Base-by-base conservation (phyloP, 64 coral and sea anemone genomes). In the Dendrophyllia cribrosa region DNA sequence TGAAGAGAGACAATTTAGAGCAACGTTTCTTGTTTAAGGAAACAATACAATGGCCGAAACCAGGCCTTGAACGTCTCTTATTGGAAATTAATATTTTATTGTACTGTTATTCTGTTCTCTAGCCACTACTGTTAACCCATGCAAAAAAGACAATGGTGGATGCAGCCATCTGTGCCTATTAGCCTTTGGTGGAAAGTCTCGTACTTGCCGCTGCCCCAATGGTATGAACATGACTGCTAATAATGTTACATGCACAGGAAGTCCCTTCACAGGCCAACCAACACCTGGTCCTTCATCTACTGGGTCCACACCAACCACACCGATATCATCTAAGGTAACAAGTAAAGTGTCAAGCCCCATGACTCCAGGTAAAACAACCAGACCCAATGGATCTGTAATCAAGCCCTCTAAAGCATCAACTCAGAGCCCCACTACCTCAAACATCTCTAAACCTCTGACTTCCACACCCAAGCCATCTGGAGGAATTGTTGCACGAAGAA, bases 81-180 rank as follows among this genome's bases (percentile, higher is more conserved):
- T 34, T 34, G 34, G 53, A 9, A 56, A 56, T 12, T 9, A 56
- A 56, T 7, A 2, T 55, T 43, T 9, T 23, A 5, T 74, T 74
- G 3, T 10, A 15, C 12, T 84, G 7, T 67, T 47, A 7, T 51
- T 3, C 13, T 56, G 53, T 17, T 23, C 7, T 22, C 70, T 66
- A 91, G 78, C 23, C 26, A 67, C 72, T 4, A 34, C 34, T 34
- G 34, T 34, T 34, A 92, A 92, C 26, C 81, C 81, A 13, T 95
- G 94, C 78, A 15, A 47, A 48, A 52, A 19, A 6, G 87, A 87
- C 67, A 95, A 95, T 95, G 94, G 94, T 16, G 82, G 82, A n/a
- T 95, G 94, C 59, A 95, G 94, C 71, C 94, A 95, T 62, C 75
- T 95, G 22, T 95, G 94, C 49, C 89, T 95, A 9, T 70, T 95